Percentiles rank a stretch among this genome's conserved stretches.
Conservation (phyloP, 2,888 invertebrate species). For the Leptinotarsa haldemani region DNA sequence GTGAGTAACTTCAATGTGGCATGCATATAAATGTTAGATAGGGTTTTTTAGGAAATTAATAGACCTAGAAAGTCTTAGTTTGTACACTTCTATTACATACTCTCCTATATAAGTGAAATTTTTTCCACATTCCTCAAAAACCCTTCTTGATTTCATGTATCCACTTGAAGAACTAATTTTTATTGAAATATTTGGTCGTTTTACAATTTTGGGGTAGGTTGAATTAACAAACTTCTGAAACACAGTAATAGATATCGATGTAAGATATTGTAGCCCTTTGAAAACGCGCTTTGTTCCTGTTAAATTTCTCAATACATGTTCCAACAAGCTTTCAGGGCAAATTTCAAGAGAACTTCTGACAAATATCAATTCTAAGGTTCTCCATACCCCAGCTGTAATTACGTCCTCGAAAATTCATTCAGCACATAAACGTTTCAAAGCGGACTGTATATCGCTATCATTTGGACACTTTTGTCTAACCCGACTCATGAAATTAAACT, state of each 20-base stretch:
- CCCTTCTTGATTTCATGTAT: slow-evolving; percentile 9
- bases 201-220: not conserved
- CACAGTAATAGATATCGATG: too few species aligned
- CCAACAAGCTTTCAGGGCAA: not conserved
- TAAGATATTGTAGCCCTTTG: too few species aligned
- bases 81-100: not conserved
- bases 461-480: slow-evolving; percentile 33
- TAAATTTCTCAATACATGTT: not conserved
- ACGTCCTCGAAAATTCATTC: not conserved
- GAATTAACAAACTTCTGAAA: too few species aligned
- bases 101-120: not conserved
- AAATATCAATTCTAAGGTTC: not conserved
- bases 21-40: slow-evolving; percentile 41
- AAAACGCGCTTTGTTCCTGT: too few species aligned
- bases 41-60: slow-evolving; percentile 6
- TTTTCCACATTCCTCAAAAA: not conserved
- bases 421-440: not conserved
- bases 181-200: not conserved
- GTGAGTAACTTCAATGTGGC: slow-evolving; percentile 42
- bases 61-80: not conserved
- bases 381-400: not conserved
- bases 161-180: not conserved
- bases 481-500: slow-evolving; percentile 30
- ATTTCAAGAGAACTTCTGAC: not conserved
- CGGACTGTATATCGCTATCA: slow-evolving; percentile 7